These are phyloP conservation scores for Talpa occidentalis DNA, from an alignment of 2,113 vertebrate genomes.

Conservation along the genomic window DNA sequence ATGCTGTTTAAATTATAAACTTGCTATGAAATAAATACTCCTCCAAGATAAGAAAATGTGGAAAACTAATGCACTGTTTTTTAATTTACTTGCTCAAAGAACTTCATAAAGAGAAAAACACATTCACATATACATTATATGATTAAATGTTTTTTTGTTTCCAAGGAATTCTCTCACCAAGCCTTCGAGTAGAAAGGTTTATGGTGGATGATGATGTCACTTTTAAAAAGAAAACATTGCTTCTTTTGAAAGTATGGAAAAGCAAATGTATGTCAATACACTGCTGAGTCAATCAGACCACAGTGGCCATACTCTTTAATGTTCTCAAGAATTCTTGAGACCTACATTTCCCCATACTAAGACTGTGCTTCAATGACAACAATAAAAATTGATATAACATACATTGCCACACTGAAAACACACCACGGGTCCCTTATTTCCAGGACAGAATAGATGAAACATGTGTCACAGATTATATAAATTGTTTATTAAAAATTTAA, in stretches of 20 bases:
- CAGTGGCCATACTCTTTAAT: slow-evolving; percentile 13
- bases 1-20: slow-evolving; percentile 64
- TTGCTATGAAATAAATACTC: slow-evolving; percentile 64
- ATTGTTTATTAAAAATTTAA: neutral
- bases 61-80: slow-evolving; percentile 63
- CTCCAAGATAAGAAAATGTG: slow-evolving; percentile 62
- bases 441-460: neutral
- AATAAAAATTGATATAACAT: neutral
- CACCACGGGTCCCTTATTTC: neutral
- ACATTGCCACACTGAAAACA: neutral
- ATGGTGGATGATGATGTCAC: slow-evolving; percentile 72
- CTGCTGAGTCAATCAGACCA: slow-evolving; percentile 60
- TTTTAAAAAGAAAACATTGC: slow-evolving; percentile 72
- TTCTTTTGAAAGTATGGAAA: slow-evolving; percentile 68
- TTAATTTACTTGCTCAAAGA: slow-evolving; percentile 69
- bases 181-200: slow-evolving; percentile 45
- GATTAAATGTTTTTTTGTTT: slow-evolving; percentile 73
- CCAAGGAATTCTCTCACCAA: slow-evolving; percentile 75
- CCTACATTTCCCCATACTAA: slow-evolving; percentile 32
- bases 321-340: slow-evolving; percentile 54
- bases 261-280: slow-evolving; percentile 62
- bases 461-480: neutral
- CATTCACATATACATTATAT: slow-evolving; percentile 49
- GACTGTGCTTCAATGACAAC: neutral
- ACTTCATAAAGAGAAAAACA: slow-evolving; percentile 74